Evolutionary conservation across 2,888 invertebrate genomes (phyloP), one percentile per base, ranked within the genome.

Genomic region (Eupithecia centaureata): DNA sequence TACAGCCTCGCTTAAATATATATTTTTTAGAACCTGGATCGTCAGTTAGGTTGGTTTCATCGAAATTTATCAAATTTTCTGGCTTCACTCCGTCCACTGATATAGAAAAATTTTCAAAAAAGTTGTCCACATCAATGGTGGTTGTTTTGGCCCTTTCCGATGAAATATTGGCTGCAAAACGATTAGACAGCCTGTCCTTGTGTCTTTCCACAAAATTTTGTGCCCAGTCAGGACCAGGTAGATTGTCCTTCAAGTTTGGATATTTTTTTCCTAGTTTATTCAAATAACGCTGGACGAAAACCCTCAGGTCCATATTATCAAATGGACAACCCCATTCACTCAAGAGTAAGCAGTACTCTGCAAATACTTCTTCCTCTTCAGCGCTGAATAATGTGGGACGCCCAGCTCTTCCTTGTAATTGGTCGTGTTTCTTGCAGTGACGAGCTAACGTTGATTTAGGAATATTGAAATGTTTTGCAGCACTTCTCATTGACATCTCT

Each of bases 1-100:
- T 60, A 1, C n/a, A 7, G 25, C 42, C 42, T 5, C 42, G 38
- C 28, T 42, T 60, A 7, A n/a, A 28, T 27, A 60, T 38, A 1
- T 38, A 8, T 28, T 76, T 76, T 76, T 80, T 57, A 56, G 60
- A 57, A 28, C 73, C 73, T 74, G 72, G 72, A 47, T 74, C 72
- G 18, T 74, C 72, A 3, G 74, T 54, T 33, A 77, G 62, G 60
- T 78, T 80, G 0, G 75, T 75, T 61, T 80, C 77, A 30, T 42
- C 60, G 27, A 38, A 60, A n/a, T 60, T 60, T 38, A 60, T 2
- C 13, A 60, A 38, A 13, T 60, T 79, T 73, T 22, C 74, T 74
- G 42, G 75, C 76, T 0, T 76, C 18, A 60, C 28, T 7, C n/a
- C 70, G n/a, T 58, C 51, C 33, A 75, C 22, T 0, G 78, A 76